Conservation (phyloP, 2,113 vertebrate genomes). For the Ceuthmochares aereus region DNA sequence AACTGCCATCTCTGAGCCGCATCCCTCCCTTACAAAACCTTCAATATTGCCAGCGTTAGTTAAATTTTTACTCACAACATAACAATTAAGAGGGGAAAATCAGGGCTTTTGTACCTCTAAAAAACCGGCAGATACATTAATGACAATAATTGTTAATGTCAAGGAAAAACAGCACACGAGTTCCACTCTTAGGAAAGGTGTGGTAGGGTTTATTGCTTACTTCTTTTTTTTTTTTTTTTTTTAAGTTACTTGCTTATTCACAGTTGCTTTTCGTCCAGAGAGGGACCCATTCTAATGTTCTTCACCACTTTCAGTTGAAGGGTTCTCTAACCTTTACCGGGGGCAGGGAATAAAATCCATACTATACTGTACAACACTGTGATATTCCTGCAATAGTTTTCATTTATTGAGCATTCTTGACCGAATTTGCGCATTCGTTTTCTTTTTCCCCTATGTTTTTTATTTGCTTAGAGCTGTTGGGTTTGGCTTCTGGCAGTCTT, state of each 20-base stretch:
- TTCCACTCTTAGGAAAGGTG: not conserved
- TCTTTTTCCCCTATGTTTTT: not conserved
- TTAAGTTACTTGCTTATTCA: not conserved
- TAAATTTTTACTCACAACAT: not conserved
- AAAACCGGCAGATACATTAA: not conserved
- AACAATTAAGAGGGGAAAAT: fast-evolving
- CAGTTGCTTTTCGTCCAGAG: not conserved
- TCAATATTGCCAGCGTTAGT: not conserved
- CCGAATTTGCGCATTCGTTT: not conserved
- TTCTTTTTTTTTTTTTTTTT: not conserved
- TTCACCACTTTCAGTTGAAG: not conserved
- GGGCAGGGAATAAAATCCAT: no score
- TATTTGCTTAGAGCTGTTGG: not conserved
- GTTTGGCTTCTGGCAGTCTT: not conserved
- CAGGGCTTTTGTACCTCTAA: not conserved
- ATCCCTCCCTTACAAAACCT: not conserved
- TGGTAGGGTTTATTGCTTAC: not conserved
- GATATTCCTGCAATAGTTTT: not conserved
- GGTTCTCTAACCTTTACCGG: not conserved
- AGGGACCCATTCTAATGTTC: not conserved
- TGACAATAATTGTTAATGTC: not conserved
- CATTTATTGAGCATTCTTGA: not conserved
- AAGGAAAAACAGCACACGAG: fast-evolving
- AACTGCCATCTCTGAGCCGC: not conserved
- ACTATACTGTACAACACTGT: not conserved